Percentiles rank a stretch among this genome's conserved stretches.
Conservation (phyloP, 2,888 invertebrate genomes). For the Tupiocoris notatus region DNA sequence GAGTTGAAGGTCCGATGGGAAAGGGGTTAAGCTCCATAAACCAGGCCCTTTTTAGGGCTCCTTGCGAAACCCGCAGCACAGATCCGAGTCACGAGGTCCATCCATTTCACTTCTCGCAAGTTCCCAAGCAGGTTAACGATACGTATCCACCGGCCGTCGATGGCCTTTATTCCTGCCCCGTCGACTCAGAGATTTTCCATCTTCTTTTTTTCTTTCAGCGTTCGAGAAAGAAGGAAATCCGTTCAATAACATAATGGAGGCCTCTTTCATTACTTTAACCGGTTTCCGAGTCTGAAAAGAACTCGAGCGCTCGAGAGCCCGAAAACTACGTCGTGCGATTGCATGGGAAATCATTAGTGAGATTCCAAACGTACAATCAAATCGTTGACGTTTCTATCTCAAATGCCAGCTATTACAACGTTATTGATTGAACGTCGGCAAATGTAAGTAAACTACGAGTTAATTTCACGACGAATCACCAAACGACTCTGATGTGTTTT, state of each 20-base stretch:
- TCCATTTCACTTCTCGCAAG: background rate
- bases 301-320: too few relatives aligned
- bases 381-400: too few relatives aligned
- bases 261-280: background rate
- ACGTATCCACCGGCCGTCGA: background rate
- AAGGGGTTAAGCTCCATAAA: background rate
- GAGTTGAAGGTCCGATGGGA: background rate
- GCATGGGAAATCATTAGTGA: too few relatives aligned
- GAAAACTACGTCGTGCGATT: too few relatives aligned
- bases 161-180: slow-evolving; percentile 3
- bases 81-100: too few relatives aligned
- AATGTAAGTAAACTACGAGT: too few relatives aligned
- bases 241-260: background rate
- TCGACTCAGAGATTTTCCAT: background rate
- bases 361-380: too few relatives aligned
- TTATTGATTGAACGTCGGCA: too few relatives aligned
- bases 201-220: background rate
- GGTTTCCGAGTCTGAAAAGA: background rate
- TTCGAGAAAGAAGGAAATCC: background rate
- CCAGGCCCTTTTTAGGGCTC: background rate
- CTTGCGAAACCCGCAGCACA: background rate
- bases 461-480: too few relatives aligned
- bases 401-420: too few relatives aligned
- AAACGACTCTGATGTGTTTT: too few relatives aligned
- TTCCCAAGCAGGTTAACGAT: background rate